These are phyloP conservation scores for Dendropsophus ebraccatus DNA, from an alignment of 2,113 vertebrate genomes.

Conservation along the genomic window DNA sequence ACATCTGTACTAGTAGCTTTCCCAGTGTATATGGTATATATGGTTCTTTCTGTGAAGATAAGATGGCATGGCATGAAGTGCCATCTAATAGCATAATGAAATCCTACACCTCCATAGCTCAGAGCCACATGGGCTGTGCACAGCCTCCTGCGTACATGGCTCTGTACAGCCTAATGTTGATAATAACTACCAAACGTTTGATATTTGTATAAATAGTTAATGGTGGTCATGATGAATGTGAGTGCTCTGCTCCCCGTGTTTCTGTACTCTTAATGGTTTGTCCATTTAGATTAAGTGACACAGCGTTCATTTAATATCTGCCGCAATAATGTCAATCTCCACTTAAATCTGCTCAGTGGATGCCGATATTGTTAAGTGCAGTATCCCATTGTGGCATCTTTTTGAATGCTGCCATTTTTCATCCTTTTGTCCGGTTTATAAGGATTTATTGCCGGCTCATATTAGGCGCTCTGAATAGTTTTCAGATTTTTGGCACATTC, in stretches of 20 bases:
- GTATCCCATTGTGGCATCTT: constrained; percentile 23
- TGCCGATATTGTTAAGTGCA: constrained; percentile 24
- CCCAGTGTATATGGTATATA: no score
- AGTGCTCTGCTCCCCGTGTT: not conserved
- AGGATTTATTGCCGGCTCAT: constrained; percentile 23
- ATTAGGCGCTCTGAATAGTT: constrained; percentile 13
- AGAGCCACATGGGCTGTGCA: no score
- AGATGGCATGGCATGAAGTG: no score
- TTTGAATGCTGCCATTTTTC: constrained; percentile 17
- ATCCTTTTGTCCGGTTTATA: constrained; percentile 39
- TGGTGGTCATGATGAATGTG: not conserved
- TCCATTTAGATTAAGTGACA: not conserved
- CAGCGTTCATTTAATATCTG: constrained; percentile 5
- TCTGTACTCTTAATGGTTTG: constrained; percentile 24
- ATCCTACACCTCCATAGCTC: no score
- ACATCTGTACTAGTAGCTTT: no score
- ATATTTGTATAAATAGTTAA: not conserved
- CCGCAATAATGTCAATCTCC: not conserved
- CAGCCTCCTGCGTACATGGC: no score
- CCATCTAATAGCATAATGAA: no score
- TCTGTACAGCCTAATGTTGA: not conserved
- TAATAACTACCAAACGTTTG: not conserved
- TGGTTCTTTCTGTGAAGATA: no score
- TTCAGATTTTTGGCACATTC: constrained; percentile 25
- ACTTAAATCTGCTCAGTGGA: constrained; percentile 33